Percentiles rank a stretch among this genome's conserved stretches.
Evolutionary conservation across 2,888 invertebrate genomes (phyloP).

Genomic region (Acleris cristana): DNA sequence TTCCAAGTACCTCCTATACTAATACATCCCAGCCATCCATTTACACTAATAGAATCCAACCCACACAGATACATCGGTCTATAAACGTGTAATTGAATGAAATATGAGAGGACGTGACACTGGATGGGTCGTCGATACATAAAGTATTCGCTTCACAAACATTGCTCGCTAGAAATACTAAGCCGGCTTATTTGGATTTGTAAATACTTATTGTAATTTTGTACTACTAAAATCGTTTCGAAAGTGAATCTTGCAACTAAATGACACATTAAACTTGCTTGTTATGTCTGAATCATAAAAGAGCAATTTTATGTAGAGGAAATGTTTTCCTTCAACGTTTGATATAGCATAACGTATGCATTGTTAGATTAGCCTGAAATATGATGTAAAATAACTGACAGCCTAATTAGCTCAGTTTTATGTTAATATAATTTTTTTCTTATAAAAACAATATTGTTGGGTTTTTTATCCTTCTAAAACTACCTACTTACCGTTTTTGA

Average conservation of each 20-base stretch:
- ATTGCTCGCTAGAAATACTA: slow-evolving; percentile 13
- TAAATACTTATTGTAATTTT: slow-evolving; percentile 4
- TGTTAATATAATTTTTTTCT: background rate
- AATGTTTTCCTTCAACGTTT: background rate
- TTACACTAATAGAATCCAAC: no score
- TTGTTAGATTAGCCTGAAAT: background rate
- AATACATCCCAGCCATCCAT: no score
- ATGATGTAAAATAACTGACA: background rate
- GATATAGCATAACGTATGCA: background rate
- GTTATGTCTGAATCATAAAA: background rate
- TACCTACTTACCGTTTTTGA: background rate
- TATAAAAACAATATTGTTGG: background rate
- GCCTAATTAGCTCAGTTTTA: background rate
- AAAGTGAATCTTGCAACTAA: slow-evolving; percentile 12
- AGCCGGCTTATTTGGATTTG: slow-evolving; percentile 1
- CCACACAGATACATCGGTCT: background rate
- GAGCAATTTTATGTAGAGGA: no score
- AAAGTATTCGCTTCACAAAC: slow-evolving; percentile 14
- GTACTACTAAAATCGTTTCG: slow-evolving; percentile 12
- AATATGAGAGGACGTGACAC: slow-evolving; percentile 6
- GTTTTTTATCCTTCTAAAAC: no score
- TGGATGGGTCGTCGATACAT: slow-evolving; percentile 9
- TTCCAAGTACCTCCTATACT: slow-evolving; percentile 2
- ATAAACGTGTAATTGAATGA: slow-evolving; percentile 8
- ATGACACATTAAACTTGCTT: slow-evolving; percentile 14